These are phyloP conservation scores for Fopius arisanus DNA, from an alignment of 1,140 invertebrate species.

Conservation along the genomic window DNA sequence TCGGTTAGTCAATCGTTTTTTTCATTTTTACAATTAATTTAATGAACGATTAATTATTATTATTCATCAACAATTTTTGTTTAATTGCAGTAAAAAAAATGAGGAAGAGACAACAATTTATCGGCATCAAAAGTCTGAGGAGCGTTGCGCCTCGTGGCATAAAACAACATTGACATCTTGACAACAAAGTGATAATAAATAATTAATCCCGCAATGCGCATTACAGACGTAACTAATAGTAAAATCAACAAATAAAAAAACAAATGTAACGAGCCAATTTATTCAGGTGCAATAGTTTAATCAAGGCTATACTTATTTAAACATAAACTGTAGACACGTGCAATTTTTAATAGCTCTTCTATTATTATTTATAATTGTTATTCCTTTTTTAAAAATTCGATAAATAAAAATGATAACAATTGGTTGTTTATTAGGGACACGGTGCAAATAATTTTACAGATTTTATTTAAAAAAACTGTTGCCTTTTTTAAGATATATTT, in stretches of 20 bases:
- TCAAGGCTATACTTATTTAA: not conserved
- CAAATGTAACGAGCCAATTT: not conserved
- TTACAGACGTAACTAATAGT: not conserved
- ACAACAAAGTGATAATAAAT: not conserved
- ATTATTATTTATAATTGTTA: not conserved
- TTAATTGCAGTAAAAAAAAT: not conserved
- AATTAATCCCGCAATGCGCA: not conserved
- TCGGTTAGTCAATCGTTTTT: not conserved
- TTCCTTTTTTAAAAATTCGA: not conserved
- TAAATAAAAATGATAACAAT: not conserved
- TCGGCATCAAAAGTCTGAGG: not conserved
- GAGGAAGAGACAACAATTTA: not conserved
- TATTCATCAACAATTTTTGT: not conserved
- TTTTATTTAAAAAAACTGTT: not conserved
- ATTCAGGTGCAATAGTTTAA: conserved; percentile 1
- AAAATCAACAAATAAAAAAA: not conserved
- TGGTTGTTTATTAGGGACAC: not conserved
- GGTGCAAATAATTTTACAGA: not conserved
- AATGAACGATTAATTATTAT: no score
- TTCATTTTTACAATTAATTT: no score
- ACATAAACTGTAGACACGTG: not conserved
- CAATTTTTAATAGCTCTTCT: not conserved
- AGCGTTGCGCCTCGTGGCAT: not conserved
- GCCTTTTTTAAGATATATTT: not conserved
- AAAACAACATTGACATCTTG: not conserved